A percentile compares a stretch with the other conserved stretches of the same genome.
These are phyloP conservation scores for Cherax destructor DNA, from an alignment of 1,140 invertebrate species.

Conservation along the genomic window DNA sequence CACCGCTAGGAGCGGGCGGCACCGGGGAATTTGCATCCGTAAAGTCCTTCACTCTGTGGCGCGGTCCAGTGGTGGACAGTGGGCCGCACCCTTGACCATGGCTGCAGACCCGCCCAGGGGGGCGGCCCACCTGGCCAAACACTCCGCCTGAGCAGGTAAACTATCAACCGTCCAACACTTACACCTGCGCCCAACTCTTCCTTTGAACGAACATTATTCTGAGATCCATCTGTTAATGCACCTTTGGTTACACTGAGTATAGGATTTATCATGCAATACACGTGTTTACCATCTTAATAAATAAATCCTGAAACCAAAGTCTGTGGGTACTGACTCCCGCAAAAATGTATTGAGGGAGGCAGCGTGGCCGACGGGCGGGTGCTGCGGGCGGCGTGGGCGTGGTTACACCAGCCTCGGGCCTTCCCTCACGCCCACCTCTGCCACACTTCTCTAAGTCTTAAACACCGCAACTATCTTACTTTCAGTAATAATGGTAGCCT, in stretches of 20 bases:
- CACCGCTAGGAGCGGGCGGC: conserved; percentile 14
- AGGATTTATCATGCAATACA: conserved; percentile 48
- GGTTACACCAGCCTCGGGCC: neutral
- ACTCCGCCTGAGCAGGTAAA: conserved; percentile 50
- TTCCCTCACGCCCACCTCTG: conserved; percentile 2
- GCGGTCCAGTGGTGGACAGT: conserved; percentile 25
- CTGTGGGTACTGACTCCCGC: conserved; percentile 43
- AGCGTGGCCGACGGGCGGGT: conserved; percentile 50
- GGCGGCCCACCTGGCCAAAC: neutral
- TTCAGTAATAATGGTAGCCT: neutral
- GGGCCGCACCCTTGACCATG: conserved; percentile 4
- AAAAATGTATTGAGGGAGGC: conserved; percentile 48
- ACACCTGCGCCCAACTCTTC: conserved; percentile 46
- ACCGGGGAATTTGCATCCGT: conserved; percentile 63
- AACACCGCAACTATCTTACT: neutral
- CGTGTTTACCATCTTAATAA: conserved; percentile 53
- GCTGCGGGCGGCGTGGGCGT: conserved; percentile 29
- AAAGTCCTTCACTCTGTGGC: conserved; percentile 60
- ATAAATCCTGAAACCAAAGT: conserved; percentile 53
- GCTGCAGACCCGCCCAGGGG: neutral
- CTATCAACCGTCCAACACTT: conserved; percentile 47
- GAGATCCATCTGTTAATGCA: conserved; percentile 52
- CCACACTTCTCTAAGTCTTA: neutral
- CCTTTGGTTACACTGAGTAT: conserved; percentile 52
- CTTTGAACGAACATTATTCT: conserved; percentile 48